A percentile compares a stretch with the other conserved stretches of the same genome.
These are phyloP conservation scores for Leucoraja ocellata DNA, from an alignment of 2,797 vertebrate genomes.

Conservation along the genomic window DNA sequence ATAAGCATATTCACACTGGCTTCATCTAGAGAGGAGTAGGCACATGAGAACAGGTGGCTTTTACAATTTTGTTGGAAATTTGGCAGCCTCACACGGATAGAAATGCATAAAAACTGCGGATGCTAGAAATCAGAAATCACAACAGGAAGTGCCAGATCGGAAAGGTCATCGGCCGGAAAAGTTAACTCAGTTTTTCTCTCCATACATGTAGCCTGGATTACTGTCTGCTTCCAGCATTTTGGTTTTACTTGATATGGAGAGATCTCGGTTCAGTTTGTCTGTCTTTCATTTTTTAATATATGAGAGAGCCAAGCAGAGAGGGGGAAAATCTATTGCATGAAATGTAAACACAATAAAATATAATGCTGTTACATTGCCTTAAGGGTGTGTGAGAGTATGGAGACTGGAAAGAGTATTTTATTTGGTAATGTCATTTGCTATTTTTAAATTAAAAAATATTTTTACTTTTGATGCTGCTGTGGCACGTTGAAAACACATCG, in stretches of 20 bases:
- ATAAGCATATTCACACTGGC: background rate
- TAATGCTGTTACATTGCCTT: background rate
- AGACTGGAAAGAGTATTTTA: background rate
- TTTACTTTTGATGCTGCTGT: background rate
- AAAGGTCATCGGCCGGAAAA: no score
- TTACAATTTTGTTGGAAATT: background rate
- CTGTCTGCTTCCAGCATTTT: no score
- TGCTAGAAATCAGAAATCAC: no score
- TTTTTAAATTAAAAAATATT: background rate
- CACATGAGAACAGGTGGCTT: background rate
- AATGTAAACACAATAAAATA: background rate
- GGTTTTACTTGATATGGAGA: background rate
- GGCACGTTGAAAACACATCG: background rate
- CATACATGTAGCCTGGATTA: no score
- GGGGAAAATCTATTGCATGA: background rate
- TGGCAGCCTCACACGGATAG: background rate
- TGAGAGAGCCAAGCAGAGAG: background rate
- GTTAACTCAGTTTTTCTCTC: no score
- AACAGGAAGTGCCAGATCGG: no score
- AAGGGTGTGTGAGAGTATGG: background rate
- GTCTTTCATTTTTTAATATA: background rate
- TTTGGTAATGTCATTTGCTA: background rate
- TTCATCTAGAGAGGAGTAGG: background rate
- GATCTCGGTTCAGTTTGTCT: background rate
- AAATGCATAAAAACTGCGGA: no score